Conservation (phyloP, 2,113 vertebrate species). For the Myrmecophaga tridactyla region DNA sequence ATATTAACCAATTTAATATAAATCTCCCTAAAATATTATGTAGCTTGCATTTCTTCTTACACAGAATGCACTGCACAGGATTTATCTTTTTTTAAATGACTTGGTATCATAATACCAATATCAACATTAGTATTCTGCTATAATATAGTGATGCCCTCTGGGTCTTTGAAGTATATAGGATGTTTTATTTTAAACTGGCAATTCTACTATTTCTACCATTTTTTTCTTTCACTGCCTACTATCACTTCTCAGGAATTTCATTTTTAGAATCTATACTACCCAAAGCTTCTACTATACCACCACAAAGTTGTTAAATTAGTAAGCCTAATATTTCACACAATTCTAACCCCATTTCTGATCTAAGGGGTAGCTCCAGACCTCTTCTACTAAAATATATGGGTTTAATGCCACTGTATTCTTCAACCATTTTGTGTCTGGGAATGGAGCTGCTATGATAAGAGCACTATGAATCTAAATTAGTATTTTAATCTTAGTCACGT, state of each 20-base stretch:
- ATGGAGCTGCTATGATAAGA: background rate
- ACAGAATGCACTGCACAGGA: background rate
- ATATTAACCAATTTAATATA: slow-evolving; percentile 22
- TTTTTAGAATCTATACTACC: background rate
- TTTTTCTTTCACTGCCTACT: background rate
- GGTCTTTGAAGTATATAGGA: background rate
- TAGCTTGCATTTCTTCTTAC: background rate
- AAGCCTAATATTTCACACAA: background rate
- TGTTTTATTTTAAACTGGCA: background rate
- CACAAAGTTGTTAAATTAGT: background rate
- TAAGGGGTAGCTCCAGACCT: background rate
- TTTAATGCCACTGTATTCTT: background rate
- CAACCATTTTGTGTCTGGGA: background rate
- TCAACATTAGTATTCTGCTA: background rate
- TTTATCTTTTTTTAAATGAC: background rate
- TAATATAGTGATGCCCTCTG: background rate
- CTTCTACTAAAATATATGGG: background rate
- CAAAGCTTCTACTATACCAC: background rate
- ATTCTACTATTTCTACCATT: background rate
- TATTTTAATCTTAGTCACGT: background rate
- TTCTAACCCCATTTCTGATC: slow-evolving; percentile 17
- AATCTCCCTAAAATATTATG: background rate
- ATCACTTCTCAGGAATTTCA: background rate
- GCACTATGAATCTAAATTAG: slow-evolving; percentile 10
- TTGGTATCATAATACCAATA: background rate